A percentile compares a stretch with the other conserved stretches of the same genome.
Conservation (phyloP, 2,888 invertebrate species). For the Drosophila engyochracea region DNA sequence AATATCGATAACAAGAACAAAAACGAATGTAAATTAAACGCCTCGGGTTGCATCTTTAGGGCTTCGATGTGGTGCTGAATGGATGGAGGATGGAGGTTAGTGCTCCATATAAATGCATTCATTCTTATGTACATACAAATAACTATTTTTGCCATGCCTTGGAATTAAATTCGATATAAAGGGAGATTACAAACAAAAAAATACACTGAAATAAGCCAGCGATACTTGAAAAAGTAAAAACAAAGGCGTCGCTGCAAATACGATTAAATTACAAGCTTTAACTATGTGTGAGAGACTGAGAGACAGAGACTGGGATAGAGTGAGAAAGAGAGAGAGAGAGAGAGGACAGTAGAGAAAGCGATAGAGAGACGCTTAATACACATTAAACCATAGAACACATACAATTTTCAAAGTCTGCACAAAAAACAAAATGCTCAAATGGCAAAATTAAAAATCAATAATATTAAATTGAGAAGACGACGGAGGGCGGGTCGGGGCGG, state of each 20-base stretch:
- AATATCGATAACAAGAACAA: slow-evolving; percentile 52
- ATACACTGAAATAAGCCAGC: slow-evolving; percentile 59
- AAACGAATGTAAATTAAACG: slow-evolving; percentile 61
- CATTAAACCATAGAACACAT: slow-evolving; percentile 62
- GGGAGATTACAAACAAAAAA: slow-evolving; percentile 58
- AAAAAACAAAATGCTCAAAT: slow-evolving; percentile 60
- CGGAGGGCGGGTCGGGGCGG: background rate
- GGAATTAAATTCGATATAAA: slow-evolving; percentile 68
- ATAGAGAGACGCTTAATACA: slow-evolving; percentile 47
- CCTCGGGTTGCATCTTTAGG: slow-evolving; percentile 59
- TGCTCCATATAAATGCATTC: slow-evolving; percentile 60
- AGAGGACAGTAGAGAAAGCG: background rate
- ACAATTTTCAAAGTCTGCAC: slow-evolving; percentile 71
- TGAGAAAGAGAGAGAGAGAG: background rate
- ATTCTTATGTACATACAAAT: slow-evolving; percentile 34
- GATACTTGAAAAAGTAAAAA: slow-evolving; percentile 44
- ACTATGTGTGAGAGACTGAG: slow-evolving; percentile 26
- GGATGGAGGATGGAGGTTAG: background rate
- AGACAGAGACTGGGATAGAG: slow-evolving; percentile 10
- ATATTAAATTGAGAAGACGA: slow-evolving; percentile 68
- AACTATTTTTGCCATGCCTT: slow-evolving; percentile 79
- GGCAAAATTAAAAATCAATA: slow-evolving; percentile 79
- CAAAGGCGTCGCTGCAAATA: slow-evolving; percentile 74
- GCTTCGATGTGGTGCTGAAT: slow-evolving; percentile 46
- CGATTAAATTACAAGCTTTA: slow-evolving; percentile 78